Percentiles rank a stretch among this genome's conserved stretches.
Conservation (phyloP, 2,888 invertebrate genomes). For the Apantesis nais region DNA sequence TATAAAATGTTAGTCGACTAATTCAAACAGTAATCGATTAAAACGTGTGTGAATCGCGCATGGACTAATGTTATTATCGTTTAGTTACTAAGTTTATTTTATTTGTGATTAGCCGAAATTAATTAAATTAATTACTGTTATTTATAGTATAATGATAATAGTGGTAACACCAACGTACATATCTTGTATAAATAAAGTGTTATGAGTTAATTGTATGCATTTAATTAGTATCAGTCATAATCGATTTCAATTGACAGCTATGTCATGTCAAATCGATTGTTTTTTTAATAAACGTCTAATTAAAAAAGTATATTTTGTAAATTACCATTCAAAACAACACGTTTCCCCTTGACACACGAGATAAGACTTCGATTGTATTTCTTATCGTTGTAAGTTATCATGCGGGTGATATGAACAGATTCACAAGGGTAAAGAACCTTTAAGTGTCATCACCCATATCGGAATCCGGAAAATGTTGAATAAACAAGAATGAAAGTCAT, state of each 20-base stretch:
- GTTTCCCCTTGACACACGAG: background rate
- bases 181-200: background rate
- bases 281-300: background rate
- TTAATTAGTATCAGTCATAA: background rate
- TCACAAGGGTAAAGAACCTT: conserved; percentile 33
- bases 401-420: conserved; percentile 40
- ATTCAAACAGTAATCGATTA: background rate
- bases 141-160: background rate
- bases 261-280: background rate
- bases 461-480: background rate
- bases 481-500: background rate
- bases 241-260: background rate
- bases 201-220: background rate
- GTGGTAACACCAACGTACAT: background rate
- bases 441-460: conserved; percentile 8
- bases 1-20: background rate
- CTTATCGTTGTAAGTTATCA: conserved; percentile 38
- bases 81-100: background rate
- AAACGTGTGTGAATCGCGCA: background rate
- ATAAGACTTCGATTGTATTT: conserved; percentile 20
- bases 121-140: background rate
- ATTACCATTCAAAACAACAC: background rate
- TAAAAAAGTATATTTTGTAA: background rate
- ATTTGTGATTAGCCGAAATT: background rate
- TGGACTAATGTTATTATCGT: background rate